These are phyloP conservation scores for Heliconius ismenius DNA, from an alignment of 2,888 invertebrate species.

Conservation along the genomic window DNA sequence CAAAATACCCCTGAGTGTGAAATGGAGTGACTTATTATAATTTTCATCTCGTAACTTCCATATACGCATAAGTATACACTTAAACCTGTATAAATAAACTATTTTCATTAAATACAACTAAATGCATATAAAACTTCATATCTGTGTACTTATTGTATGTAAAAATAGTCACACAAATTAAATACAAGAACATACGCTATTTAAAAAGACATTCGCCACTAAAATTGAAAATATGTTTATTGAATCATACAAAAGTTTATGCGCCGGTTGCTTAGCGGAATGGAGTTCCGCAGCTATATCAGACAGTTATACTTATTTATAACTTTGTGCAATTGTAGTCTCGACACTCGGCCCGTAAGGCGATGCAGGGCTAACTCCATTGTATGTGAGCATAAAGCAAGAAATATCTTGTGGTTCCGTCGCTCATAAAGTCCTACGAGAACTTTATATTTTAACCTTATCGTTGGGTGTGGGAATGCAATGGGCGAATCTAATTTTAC, in stretches of 20 bases:
- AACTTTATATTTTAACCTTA: slow-evolving; percentile 61
- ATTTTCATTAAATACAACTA: too few species aligned
- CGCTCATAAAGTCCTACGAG: slow-evolving; percentile 54
- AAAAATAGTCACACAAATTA: slow-evolving; percentile 7
- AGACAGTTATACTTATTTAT: slow-evolving; percentile 77
- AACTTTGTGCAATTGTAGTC: slow-evolving; percentile 54
- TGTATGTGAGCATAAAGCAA: slow-evolving; percentile 53
- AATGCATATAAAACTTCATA: too few species aligned
- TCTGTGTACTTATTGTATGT: too few species aligned
- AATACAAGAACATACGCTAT: slow-evolving; percentile 34
- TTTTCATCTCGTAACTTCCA: too few species aligned
- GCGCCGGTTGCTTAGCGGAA: slow-evolving; percentile 55
- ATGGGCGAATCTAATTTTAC: slow-evolving; percentile 25
- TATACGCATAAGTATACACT: too few species aligned
- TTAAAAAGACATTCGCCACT: slow-evolving; percentile 48
- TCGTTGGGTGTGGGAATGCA: slow-evolving; percentile 37
- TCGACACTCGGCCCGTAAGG: slow-evolving; percentile 41
- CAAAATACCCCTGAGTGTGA: too few species aligned
- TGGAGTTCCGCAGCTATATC: slow-evolving; percentile 64
- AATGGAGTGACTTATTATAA: too few species aligned
- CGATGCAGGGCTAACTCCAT: slow-evolving; percentile 42
- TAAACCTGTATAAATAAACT: too few species aligned
- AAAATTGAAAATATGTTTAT: slow-evolving; percentile 67
- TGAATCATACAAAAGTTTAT: slow-evolving; percentile 70
- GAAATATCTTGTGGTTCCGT: slow-evolving; percentile 61